Evolutionary conservation across 1,140 invertebrate species (phyloP).

Genomic region (Arion vulgaris): DNA sequence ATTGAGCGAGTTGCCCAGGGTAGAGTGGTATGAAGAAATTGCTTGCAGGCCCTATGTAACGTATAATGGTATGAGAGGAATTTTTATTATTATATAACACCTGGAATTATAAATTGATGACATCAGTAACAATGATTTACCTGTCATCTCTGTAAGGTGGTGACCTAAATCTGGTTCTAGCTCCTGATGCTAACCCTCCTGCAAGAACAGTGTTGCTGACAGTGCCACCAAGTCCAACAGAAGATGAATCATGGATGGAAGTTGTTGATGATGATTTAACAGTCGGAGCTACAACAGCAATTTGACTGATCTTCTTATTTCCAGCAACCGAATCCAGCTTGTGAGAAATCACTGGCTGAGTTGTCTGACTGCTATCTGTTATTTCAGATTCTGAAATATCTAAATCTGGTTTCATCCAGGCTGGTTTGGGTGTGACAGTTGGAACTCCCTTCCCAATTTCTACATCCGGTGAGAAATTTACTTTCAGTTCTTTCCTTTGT

Average conservation of each 20-base stretch:
- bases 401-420: background rate
- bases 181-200: constrained; percentile 30
- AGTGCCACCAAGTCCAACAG: background rate
- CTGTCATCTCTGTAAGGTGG: constrained; percentile 50
- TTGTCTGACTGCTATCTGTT: background rate
- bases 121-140: no score
- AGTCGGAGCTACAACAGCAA: constrained; percentile 18
- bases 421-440: background rate
- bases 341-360: background rate
- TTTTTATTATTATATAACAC: no score
- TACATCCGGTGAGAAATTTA: constrained; percentile 9
- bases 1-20: no score
- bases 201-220: background rate
- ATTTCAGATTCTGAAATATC: background rate
- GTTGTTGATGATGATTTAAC: constrained; percentile 16
- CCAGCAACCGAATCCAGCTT: background rate
- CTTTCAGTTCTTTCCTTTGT: background rate
- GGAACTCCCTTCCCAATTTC: background rate
- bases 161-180: constrained; percentile 48
- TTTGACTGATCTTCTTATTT: constrained; percentile 19
- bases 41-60: no score
- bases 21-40: no score
- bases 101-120: no score
- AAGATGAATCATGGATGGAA: background rate
- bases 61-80: no score